phyloP scores from a whole-genome alignment of 1,140 invertebrate species.

The Drosophila hydei region DNA sequence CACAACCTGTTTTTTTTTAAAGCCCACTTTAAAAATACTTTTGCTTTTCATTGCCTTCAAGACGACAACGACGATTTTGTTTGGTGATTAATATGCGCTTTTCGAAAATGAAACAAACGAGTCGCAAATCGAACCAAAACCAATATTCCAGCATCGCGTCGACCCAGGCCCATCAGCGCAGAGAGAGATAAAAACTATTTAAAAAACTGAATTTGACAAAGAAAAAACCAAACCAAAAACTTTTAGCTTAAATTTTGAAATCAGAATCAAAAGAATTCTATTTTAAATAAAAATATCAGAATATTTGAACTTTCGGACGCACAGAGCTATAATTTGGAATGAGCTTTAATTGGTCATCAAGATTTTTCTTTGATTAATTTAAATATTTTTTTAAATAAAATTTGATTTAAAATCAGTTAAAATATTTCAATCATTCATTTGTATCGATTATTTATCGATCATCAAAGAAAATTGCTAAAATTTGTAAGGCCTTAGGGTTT shows the following conservation, averaged over 20 bases:
- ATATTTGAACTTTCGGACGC: too few species aligned
- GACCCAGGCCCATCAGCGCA: conserved; percentile 55
- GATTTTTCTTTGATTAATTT: too few species aligned
- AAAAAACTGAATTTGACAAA: background rate
- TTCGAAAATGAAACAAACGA: conserved; percentile 63
- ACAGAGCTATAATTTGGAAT: too few species aligned
- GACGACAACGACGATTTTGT: conserved; percentile 55
- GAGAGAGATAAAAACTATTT: conserved; percentile 52
- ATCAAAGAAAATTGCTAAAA: too few species aligned
- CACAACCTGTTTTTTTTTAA: conserved; percentile 73
- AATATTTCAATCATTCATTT: too few species aligned
- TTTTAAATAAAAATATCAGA: too few species aligned
- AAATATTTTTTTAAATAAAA: too few species aligned
- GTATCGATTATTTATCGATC: too few species aligned
- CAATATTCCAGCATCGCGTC: conserved; percentile 52
- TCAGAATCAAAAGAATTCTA: too few species aligned
- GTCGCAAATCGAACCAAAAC: conserved; percentile 44
- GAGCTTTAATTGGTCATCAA: too few species aligned
- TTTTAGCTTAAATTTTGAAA: background rate
- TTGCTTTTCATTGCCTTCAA: conserved; percentile 80
- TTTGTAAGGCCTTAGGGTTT: background rate
- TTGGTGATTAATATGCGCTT: conserved; percentile 79
- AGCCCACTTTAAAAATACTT: conserved; percentile 81
- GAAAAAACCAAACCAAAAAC: background rate
- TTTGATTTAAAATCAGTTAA: too few species aligned